Conservation (phyloP, 2,113 vertebrate species). For the Sylvietta virens region DNA sequence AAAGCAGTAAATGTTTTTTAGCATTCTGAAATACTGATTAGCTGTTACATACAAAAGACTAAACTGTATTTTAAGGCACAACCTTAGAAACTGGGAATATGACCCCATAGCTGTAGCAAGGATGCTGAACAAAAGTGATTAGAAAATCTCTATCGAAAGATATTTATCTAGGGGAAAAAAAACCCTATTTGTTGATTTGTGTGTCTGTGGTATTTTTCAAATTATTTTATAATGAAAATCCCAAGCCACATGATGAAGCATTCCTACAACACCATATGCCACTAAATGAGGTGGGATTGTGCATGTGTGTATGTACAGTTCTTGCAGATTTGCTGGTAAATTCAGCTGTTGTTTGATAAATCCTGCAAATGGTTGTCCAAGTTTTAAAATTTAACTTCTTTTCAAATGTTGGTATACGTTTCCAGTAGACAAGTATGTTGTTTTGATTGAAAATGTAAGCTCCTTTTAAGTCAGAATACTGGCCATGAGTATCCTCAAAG, state of each 20-base stretch:
- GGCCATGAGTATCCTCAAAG: neutral
- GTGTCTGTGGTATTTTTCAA: neutral
- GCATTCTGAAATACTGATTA: neutral
- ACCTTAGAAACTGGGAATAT: neutral
- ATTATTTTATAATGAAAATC: neutral
- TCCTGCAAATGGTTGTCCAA: neutral
- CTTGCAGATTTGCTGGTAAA: neutral
- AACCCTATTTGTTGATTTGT: neutral
- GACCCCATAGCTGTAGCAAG: neutral
- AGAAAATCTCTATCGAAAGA: neutral
- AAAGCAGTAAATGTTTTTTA: neutral
- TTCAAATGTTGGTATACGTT: neutral
- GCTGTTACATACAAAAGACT: neutral
- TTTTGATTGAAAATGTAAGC: neutral
- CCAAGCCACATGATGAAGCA: neutral
- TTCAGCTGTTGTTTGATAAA: neutral
- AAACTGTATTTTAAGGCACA: neutral
- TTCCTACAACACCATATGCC: neutral
- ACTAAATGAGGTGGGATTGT: fast-evolving
- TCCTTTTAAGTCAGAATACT: neutral
- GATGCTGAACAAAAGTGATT: neutral
- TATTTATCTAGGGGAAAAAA: neutral
- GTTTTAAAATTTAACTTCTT: neutral
- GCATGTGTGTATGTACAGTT: neutral
- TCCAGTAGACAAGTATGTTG: neutral